These are phyloP conservation scores for Lymantria dispar DNA, from an alignment of 2,888 invertebrate species.

Conservation along the genomic window DNA sequence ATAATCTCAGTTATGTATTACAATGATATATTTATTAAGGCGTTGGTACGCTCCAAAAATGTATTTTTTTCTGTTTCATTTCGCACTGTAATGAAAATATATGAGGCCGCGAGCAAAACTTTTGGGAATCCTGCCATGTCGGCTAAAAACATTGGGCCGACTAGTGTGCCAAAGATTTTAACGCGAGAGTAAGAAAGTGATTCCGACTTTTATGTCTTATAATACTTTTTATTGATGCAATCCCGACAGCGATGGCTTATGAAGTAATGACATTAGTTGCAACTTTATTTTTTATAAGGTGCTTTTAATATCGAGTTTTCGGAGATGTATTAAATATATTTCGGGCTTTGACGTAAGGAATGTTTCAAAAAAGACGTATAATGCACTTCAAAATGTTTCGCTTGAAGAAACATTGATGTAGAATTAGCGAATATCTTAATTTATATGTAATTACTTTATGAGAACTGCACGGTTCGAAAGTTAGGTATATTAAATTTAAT, in stretches of 20 bases:
- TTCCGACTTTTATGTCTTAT: slow-evolving; percentile 21
- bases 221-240: slow-evolving; percentile 24
- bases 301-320: background rate
- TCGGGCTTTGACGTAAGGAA: background rate
- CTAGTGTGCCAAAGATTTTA: slow-evolving; percentile 36
- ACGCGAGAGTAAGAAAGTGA: slow-evolving; percentile 16
- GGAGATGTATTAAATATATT: background rate
- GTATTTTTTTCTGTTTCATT: slow-evolving; percentile 38
- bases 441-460: background rate
- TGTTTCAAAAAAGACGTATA: background rate
- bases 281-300: slow-evolving; percentile 3
- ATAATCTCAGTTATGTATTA: slow-evolving; percentile 53
- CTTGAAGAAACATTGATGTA: background rate
- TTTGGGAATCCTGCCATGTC: slow-evolving; percentile 49
- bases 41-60: slow-evolving; percentile 29
- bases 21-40: slow-evolving; percentile 48
- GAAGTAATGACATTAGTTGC: background rate
- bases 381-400: background rate
- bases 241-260: slow-evolving; percentile 19
- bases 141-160: slow-evolving; percentile 27
- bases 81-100: slow-evolving; percentile 54
- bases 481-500: background rate
- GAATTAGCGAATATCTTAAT: slow-evolving; percentile 1
- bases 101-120: slow-evolving; percentile 46
- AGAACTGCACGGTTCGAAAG: background rate